Evolutionary conservation across 2,888 invertebrate genomes (phyloP).

Genomic region (Drosophila hamatofila): DNA sequence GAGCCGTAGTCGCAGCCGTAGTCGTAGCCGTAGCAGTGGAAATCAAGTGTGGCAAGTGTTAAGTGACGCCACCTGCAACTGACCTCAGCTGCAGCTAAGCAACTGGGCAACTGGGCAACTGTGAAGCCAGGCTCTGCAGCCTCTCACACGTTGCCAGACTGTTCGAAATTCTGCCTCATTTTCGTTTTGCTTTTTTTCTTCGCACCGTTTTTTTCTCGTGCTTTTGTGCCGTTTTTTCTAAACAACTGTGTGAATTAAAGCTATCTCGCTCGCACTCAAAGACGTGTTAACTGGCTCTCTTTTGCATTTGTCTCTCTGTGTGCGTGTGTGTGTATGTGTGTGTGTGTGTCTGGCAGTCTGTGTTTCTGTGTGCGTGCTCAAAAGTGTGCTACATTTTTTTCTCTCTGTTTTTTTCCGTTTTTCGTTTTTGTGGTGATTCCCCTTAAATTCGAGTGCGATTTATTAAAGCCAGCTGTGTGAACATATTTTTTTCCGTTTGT

Average conservation of each 20-base stretch:
- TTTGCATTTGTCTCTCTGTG: neutral
- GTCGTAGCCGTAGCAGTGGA: slow-evolving; percentile 18
- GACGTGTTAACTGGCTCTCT: slow-evolving; percentile 1
- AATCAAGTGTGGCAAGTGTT: slow-evolving; percentile 27
- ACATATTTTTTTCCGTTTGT: slow-evolving; percentile 1
- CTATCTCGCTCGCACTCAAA: neutral
- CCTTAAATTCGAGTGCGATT: slow-evolving; percentile 14
- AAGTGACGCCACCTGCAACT: slow-evolving; percentile 23
- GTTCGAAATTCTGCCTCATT: neutral
- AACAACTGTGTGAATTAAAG: slow-evolving; percentile 47
- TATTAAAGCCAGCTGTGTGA: slow-evolving; percentile 17
- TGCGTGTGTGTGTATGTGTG: slow-evolving; percentile 1
- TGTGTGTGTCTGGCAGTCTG: neutral
- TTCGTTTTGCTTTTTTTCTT: slow-evolving; percentile 1
- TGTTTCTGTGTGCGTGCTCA: slow-evolving; percentile 6
- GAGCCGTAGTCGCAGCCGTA: slow-evolving; percentile 6
- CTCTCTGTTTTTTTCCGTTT: slow-evolving; percentile 6
- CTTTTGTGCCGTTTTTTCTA: slow-evolving; percentile 79
- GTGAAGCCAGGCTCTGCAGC: neutral
- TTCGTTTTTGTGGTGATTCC: slow-evolving; percentile 39
- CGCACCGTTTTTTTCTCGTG: slow-evolving; percentile 32
- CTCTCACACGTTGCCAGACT: slow-evolving; percentile 21
- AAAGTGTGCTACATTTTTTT: slow-evolving; percentile 70
- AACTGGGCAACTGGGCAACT: neutral
- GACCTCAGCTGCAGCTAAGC: slow-evolving; percentile 46